Percentiles rank a stretch among this genome's conserved stretches.
Conservation (phyloP, 37 sponge, comb jelly and placozoan genomes). For the Diacarnus erythraeanus region DNA sequence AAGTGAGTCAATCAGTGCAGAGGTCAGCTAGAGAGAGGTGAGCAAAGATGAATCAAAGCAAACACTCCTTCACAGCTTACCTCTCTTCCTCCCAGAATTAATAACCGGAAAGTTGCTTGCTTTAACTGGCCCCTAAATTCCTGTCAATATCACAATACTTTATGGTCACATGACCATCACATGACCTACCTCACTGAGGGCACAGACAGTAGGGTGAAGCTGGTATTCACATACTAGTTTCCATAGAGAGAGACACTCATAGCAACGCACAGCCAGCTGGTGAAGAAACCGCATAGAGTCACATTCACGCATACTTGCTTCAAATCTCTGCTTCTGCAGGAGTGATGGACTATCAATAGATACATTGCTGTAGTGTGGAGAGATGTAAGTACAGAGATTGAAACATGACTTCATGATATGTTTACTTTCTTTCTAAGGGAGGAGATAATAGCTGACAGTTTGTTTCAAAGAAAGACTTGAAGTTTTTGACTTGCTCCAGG, state of each 20-base stretch:
- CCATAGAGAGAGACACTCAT: slow-evolving; percentile 90
- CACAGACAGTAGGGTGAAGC: slow-evolving; percentile 52
- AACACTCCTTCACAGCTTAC: slow-evolving; percentile 16
- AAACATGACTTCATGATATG: background rate
- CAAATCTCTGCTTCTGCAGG: slow-evolving; percentile 6
- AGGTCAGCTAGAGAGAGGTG: slow-evolving; percentile 45
- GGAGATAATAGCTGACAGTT: slow-evolving; percentile 66
- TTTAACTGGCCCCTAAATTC: slow-evolving; percentile 37
- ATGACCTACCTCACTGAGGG: slow-evolving; percentile 51
- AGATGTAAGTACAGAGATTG: no score
- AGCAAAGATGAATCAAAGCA: background rate
- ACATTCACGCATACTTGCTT: slow-evolving; percentile 39
- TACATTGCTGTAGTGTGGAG: no score
- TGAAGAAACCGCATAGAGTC: slow-evolving; percentile 59
- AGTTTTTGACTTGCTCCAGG: slow-evolving; percentile 63
- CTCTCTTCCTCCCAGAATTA: slow-evolving; percentile 54
- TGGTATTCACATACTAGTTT: slow-evolving; percentile 84
- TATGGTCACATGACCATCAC: background rate
- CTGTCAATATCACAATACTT: slow-evolving; percentile 3
- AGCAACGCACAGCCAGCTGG: slow-evolving; percentile 65
- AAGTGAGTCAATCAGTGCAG: slow-evolving; percentile 67
- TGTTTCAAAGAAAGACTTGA: slow-evolving; percentile 80
- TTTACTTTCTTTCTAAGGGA: background rate
- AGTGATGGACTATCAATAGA: background rate
- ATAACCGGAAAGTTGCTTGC: slow-evolving; percentile 35